Evolutionary conservation across 2,797 vertebrate genomes (phyloP), one percentile per base, ranked within the genome.

Genomic region (Anomalospiza imberbis): DNA sequence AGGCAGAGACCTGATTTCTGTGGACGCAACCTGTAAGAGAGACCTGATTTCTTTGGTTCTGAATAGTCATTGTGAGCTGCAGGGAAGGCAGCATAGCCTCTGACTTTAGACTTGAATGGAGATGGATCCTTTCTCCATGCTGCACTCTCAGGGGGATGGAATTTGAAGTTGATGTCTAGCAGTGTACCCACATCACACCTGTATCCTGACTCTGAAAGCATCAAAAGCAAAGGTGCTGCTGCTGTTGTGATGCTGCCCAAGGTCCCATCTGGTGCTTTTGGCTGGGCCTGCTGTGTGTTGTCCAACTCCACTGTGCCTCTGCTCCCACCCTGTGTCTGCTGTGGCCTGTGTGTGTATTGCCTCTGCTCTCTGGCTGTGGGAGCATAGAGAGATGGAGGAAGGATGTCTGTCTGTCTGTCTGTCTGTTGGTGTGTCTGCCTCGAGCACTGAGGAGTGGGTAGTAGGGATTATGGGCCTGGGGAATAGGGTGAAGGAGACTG

Each of bases 231-330:
- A 55, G 51, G 44, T 62, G 70, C 62, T 74, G 53, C 8, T n/a
- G 65, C 58, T 78, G 2, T 58, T 0, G 0, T 32, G 44, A 5
- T 38, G 17, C 13, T 88, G 44, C 85, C 48, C 16, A 9, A 7
- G 68, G 36, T 38, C 51, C 51, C 0, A 0, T 34, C 28, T 31
- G 29, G 55, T 62, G 75, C 67, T 72, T 54, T 34, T 36, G 57
- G 14, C 50, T 42, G 10, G n/a, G 36, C 36, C 40, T 34, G 21
- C 34, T 76, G 13, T 13, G 26, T 75, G 42, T 47, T 58, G 67
- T 88, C 36, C 22, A 17, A 0, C 44, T 71, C 20, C 2, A 1
- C 67, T 34, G 51, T 58, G 42, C 63, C 44, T 62, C 68, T 89
- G 50, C 40, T 81, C 31, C 34, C 26, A 18, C 38, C 26, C 29